Conservation (phyloP, 2,888 invertebrate species). For the Xanthia togata region DNA sequence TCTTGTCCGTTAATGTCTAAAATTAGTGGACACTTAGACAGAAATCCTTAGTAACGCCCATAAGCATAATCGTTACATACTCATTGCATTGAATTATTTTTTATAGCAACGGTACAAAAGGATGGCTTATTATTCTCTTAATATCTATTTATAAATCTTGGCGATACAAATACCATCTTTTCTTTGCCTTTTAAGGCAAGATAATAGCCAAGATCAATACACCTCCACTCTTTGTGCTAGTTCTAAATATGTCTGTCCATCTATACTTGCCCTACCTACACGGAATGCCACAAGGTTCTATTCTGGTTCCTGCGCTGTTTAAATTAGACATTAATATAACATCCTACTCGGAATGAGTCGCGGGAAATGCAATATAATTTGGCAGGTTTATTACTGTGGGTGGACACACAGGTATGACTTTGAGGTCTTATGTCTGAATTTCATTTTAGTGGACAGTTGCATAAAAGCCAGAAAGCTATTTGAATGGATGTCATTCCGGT, state of each 20-base stretch:
- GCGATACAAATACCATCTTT: background rate
- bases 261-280: constrained; percentile 71
- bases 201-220: constrained; percentile 25
- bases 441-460: constrained; percentile 6
- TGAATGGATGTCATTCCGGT: background rate
- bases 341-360: constrained; percentile 66
- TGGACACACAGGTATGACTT: constrained; percentile 71
- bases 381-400: constrained; percentile 72
- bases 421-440: constrained; percentile 36
- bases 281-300: constrained; percentile 78
- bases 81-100: background rate
- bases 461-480: background rate
- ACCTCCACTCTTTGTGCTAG: constrained; percentile 24
- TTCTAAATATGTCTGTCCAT: constrained; percentile 18
- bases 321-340: constrained; percentile 69
- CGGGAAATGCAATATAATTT: constrained; percentile 66
- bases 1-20: background rate
- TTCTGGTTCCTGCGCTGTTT: constrained; percentile 76
- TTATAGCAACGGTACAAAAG: background rate
- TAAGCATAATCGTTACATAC: background rate
- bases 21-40: background rate
- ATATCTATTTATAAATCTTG: background rate
- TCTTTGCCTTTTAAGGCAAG: background rate
- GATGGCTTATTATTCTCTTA: background rate
- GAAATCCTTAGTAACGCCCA: background rate